Conservation (phyloP, 2,797 vertebrate species). For the Pyrrhura leucotis region DNA sequence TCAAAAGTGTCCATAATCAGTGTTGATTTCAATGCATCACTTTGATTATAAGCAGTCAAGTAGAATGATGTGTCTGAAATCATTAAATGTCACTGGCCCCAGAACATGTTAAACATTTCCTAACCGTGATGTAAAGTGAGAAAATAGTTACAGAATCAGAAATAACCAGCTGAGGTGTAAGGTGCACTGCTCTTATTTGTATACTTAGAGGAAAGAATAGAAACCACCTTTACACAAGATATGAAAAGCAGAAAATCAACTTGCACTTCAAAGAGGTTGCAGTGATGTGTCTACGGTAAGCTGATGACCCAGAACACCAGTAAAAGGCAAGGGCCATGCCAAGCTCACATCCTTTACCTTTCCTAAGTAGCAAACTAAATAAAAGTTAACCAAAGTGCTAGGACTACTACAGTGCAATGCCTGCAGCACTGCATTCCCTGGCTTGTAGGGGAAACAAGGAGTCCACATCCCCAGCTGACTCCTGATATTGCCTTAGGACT, state of each 20-base stretch:
- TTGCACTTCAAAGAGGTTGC: background rate
- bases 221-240: background rate
- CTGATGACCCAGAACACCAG: background rate
- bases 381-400: background rate
- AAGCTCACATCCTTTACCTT: background rate
- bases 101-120: background rate
- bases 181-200: background rate
- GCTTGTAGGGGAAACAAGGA: background rate
- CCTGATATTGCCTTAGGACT: background rate
- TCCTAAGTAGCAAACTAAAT: background rate
- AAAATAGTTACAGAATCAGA: background rate
- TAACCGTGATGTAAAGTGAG: background rate
- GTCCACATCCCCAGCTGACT: background rate
- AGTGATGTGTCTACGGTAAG: background rate
- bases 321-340: background rate
- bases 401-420: rapidly evolving
- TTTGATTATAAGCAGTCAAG: background rate
- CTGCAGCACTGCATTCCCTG: background rate
- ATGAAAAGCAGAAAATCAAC: background rate
- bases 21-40: background rate
- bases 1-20: background rate
- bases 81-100: background rate
- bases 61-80: background rate
- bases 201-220: background rate
- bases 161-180: background rate